These are phyloP conservation scores for Meriones unguiculatus DNA, from an alignment of 2,113 vertebrate species.

Conservation along the genomic window DNA sequence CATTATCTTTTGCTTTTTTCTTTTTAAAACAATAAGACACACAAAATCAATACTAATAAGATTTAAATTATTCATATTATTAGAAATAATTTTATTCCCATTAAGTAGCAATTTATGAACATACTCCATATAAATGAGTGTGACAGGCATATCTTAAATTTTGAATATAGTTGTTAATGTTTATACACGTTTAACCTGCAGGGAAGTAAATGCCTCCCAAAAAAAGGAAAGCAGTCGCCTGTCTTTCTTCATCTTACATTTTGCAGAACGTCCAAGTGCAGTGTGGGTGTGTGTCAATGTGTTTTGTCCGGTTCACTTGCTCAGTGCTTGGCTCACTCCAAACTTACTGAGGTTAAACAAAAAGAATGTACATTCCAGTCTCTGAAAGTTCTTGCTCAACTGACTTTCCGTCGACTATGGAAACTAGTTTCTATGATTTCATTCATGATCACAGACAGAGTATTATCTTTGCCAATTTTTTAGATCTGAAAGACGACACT, in stretches of 20 bases:
- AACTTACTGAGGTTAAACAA: not conserved
- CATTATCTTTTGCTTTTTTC: not conserved
- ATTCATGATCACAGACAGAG: not conserved
- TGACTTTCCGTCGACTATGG: not conserved
- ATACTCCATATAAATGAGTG: not conserved
- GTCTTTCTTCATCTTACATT: not conserved
- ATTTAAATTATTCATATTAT: not conserved
- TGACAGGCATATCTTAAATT: slow-evolving; percentile 1
- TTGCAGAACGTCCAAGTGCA: not conserved
- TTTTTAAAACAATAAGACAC: not conserved
- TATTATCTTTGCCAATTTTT: not conserved
- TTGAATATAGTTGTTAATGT: slow-evolving; percentile 8
- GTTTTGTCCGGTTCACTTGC: not conserved
- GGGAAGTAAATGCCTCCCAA: not conserved
- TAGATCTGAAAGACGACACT: not conserved
- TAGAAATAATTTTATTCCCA: not conserved
- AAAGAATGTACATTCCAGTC: not conserved
- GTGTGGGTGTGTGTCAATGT: not conserved
- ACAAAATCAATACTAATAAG: not conserved
- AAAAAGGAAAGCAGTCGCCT: not conserved
- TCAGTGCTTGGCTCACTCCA: not conserved
- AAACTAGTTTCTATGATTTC: not conserved
- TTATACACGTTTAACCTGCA: not conserved
- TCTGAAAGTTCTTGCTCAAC: not conserved
- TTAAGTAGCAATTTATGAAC: slow-evolving; percentile 13